phyloP scores from a whole-genome alignment of 2,797 vertebrate genomes.

The Loriculus beryllinus region DNA sequence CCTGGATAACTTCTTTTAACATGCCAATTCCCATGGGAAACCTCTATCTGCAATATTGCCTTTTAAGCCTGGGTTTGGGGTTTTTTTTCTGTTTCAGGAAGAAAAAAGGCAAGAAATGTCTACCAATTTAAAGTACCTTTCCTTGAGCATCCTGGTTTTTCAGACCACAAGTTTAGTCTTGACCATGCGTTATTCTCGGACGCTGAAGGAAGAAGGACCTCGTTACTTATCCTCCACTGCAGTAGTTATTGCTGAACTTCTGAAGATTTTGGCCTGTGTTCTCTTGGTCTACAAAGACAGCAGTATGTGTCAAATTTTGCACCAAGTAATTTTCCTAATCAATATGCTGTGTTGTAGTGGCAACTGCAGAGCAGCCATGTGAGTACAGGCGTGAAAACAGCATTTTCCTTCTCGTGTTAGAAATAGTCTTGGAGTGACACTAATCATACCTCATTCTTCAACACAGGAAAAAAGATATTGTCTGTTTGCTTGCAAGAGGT shows the following conservation, averaged over 20 bases:
- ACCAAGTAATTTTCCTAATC: constrained; percentile 42
- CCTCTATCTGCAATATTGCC: not conserved
- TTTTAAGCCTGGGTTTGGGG: not conserved
- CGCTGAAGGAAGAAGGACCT: constrained; percentile 91
- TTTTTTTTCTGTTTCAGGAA: constrained; percentile 64
- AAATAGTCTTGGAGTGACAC: not conserved
- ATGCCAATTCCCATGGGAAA: not conserved
- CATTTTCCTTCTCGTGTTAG: not conserved
- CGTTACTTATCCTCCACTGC: constrained; percentile 97
- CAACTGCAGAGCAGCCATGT: constrained; percentile 37
- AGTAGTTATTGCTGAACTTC: constrained; percentile 91
- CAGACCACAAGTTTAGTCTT: constrained; percentile 97
- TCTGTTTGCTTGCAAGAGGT: not conserved
- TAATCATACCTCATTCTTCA: not conserved
- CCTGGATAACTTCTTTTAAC: not conserved
- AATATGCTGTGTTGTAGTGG: constrained; percentile 7
- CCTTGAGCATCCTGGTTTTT: constrained; percentile 94
- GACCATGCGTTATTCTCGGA: constrained; percentile 97
- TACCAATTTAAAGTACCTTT: constrained; percentile 92
- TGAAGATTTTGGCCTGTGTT: constrained; percentile 92
- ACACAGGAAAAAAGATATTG: not conserved
- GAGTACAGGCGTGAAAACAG: constrained; percentile 5
- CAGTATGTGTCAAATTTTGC: constrained; percentile 73
- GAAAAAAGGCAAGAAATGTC: constrained; percentile 74
- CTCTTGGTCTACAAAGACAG: constrained; percentile 92